Evolutionary conservation across 2,888 invertebrate species (phyloP), one percentile per base, ranked within the genome.

Genomic region (Tipula helvola): DNA sequence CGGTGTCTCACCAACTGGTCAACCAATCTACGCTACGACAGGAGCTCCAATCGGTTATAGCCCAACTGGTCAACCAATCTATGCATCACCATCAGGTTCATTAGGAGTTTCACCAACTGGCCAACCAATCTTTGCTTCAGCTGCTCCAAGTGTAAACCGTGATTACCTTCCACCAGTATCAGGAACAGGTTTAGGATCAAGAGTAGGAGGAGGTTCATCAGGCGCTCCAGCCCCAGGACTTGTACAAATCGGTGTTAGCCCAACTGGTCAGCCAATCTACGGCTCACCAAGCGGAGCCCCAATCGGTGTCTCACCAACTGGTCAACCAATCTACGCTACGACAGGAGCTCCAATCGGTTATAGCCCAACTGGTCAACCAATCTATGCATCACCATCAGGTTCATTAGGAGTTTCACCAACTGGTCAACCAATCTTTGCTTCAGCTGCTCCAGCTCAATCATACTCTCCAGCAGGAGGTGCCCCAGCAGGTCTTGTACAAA

Each of bases 251-350:
- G 83, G 84, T 2, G 84, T 84, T 13, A 84, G 39, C 41, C 84
- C 84, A 84, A 84, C 84, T 2, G 84, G 84, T 8, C 84, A 84
- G 39, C 84, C 84, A 13, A 41, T 84, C 5, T 84, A 84, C 16
- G 84, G 7, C 2, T 41, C 36, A 84, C 84, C 84, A 36, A 5
- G n/a, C 0, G 84, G 39, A 0, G 36, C 36, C 3, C 83, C 83
- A 36, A 83, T 83, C 4, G 83, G 84, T n/a, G 41, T 84, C 36
- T 84, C 84, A n/a, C 84, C 84, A 84, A 84, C 84, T 84, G 84
- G 84, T n/a, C 39, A 84, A 39, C 84, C 84, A 4, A 10, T 84
- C 39, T 84, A 84, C 2, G 84, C 84, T n/a, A 39, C 84, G n/a
- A 84, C 84, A 16, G 84, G 84, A 39, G 84, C 84, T 8, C 84